Evolutionary conservation across 2,797 vertebrate species (phyloP), one percentile per base, ranked within the genome.

Genomic region (Gallinago solitaria): DNA sequence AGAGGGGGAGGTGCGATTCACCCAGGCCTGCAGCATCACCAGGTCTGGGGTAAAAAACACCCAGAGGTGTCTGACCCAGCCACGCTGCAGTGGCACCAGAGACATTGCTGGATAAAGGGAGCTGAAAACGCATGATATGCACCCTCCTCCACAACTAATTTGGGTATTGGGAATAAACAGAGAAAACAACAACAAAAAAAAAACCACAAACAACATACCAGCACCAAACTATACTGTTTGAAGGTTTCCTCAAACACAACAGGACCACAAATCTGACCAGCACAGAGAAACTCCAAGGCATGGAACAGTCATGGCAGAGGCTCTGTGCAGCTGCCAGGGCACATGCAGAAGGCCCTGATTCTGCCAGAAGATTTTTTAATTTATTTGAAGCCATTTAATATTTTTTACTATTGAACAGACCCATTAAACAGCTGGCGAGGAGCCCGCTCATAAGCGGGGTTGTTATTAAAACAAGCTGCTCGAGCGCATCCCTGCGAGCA

Each of bases 351-450:
- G 24, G 24, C 35, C 69, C 47, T 3, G 30, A 13, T 9, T 41
- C 56, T 76, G 90, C 94, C 94, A 96, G 47, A 65, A 45, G 63
- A 35, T 51, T 75, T 80, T 78, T 90, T 74, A 79, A 96, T 91
- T 93, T 90, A 64, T 79, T 87, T 63, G 50, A 89, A 93, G 45
- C 85, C 78, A 83, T 94, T 95, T 90, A 87, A 94, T 90, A 90
- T 57, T 56, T 68, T 50, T 41, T 41, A 43, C 82, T n/a, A 76
- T 71, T 75, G 81, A 94, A 88, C 63, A 68, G 81, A 87, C 18
- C 78, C 90, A 83, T 63, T 28, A 17, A 24, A 30, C 16, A 35
- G 78, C 71, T 95, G 89, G 92, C 87, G 0, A 11, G 37, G 50
- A 85, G 85, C 94, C 93, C 80, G 15, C 80, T 33, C 7, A 41